Conservation (phyloP, 2,113 vertebrate species). For the Athene noctua region DNA sequence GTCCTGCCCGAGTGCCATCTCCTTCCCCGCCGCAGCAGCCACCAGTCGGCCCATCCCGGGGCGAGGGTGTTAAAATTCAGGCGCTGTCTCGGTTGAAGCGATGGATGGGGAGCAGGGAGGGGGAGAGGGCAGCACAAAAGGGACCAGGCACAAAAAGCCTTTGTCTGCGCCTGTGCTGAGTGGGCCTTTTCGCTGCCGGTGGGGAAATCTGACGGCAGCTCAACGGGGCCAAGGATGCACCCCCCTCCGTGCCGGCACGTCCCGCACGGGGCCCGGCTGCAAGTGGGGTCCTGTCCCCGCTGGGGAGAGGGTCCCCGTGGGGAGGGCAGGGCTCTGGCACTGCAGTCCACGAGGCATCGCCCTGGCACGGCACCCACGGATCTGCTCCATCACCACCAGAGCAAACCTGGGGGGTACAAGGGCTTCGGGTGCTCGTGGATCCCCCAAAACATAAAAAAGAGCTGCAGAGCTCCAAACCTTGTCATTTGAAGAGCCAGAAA, state of each 20-base stretch:
- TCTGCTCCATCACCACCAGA: neutral
- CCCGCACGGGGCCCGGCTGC: neutral
- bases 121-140: constrained; percentile 37
- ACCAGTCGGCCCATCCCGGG: neutral
- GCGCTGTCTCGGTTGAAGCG: neutral
- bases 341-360: fast-evolving
- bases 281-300: neutral
- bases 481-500: fast-evolving
- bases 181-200: neutral
- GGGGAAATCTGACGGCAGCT: neutral
- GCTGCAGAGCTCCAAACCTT: fast-evolving
- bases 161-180: constrained; percentile 41
- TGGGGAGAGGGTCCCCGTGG: fast-evolving
- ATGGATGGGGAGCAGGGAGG: neutral
- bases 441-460: neutral
- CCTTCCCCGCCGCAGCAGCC: neutral
- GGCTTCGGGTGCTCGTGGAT: fast-evolving
- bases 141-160: constrained; percentile 49
- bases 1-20: fast-evolving
- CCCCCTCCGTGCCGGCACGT: neutral
- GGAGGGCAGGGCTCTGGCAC: fast-evolving
- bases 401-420: neutral
- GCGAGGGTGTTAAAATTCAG: neutral
- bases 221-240: neutral
- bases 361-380: fast-evolving